phyloP scores from a whole-genome alignment of 2,113 vertebrate genomes.

The Nibea coibor region DNA sequence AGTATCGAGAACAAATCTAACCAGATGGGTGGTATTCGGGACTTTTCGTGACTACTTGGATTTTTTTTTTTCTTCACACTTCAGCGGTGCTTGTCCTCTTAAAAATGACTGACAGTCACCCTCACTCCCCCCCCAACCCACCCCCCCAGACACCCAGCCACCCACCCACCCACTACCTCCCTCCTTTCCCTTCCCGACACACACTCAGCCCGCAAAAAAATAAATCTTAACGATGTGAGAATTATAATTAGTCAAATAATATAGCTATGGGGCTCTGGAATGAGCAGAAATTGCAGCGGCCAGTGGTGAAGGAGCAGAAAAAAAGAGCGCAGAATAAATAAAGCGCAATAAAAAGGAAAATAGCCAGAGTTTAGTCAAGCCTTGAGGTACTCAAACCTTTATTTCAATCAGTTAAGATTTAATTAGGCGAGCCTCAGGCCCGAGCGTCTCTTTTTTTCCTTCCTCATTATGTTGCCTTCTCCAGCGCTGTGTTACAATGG shows the following conservation, averaged over 20 bases:
- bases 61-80: constrained; percentile 95
- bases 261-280: constrained; percentile 89
- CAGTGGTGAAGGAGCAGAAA: constrained; percentile 48
- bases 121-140: constrained; percentile 63
- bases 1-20: constrained; percentile 1
- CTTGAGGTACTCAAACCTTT: constrained; percentile 87
- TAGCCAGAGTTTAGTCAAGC: constrained; percentile 88
- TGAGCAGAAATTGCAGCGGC: constrained; percentile 84
- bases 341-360: constrained; percentile 85
- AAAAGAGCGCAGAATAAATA: constrained; percentile 75
- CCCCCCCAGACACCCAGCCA: background rate
- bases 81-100: constrained; percentile 92
- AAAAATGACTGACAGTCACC: constrained; percentile 93
- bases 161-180: too few relatives aligned
- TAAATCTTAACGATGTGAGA: constrained; percentile 92
- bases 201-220: constrained; percentile 74
- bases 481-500: constrained; percentile 87
- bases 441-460: constrained; percentile 85
- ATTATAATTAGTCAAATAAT: constrained; percentile 93
- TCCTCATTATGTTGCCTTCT: constrained; percentile 92
- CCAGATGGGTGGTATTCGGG: constrained; percentile 87
- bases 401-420: constrained; percentile 95
- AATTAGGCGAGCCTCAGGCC: constrained; percentile 92
- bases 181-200: constrained; percentile 59
- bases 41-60: constrained; percentile 79